These are phyloP conservation scores for Augochlorella aurata DNA, from an alignment of 2,888 invertebrate species.

Conservation along the genomic window DNA sequence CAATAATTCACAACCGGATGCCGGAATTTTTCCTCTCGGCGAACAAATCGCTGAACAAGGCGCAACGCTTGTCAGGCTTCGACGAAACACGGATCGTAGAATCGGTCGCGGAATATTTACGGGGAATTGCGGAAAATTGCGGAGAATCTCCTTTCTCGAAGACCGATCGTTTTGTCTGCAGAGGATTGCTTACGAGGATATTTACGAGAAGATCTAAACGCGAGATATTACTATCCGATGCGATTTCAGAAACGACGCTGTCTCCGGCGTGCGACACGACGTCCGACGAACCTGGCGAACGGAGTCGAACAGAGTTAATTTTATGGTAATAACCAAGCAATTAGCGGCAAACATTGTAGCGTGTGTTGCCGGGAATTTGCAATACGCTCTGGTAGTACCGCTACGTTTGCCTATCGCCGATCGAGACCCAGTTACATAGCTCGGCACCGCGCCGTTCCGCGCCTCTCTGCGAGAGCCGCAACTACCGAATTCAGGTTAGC, in stretches of 20 bases:
- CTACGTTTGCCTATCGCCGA: constrained; percentile 49
- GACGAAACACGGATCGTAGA: not conserved
- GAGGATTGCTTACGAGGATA: too few species aligned
- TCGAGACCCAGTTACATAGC: constrained; percentile 55
- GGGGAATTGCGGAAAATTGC: not conserved
- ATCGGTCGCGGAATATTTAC: too few species aligned
- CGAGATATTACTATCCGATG: not conserved
- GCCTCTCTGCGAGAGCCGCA: not conserved
- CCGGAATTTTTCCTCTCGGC: too few species aligned
- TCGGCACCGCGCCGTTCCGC: not conserved
- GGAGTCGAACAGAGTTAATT: constrained; percentile 26
- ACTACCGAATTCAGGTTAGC: constrained; percentile 35
- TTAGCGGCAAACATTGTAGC: constrained; percentile 46
- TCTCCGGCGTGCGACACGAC: not conserved
- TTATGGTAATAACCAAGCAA: constrained; percentile 40
- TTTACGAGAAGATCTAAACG: not conserved
- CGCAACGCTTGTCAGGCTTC: not conserved
- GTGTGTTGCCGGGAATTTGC: constrained; percentile 42
- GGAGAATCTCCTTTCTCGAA: not conserved
- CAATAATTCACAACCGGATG: not conserved
- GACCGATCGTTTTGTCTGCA: not conserved
- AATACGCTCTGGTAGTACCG: constrained; percentile 43
- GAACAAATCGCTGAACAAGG: not conserved
- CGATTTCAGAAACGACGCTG: not conserved
- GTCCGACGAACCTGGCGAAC: not conserved